Conservation (phyloP, 2,888 invertebrate genomes). For the Phoenoteleia sp. region DNA sequence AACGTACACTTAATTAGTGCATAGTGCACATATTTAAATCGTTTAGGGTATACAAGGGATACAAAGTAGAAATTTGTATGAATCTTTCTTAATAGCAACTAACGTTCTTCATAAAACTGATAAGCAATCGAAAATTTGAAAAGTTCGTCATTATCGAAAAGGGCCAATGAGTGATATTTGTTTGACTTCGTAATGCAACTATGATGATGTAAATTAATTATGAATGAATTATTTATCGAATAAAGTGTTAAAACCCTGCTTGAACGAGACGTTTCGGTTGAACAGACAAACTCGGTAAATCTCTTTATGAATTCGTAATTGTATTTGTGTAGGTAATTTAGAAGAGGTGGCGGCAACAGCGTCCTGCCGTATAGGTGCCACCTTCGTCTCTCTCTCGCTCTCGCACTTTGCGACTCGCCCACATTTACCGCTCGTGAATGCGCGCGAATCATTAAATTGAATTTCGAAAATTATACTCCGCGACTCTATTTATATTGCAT, state of each 20-base stretch:
- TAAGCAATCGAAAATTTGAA: too few species aligned
- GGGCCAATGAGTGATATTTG: constrained; percentile 22
- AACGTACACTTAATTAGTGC: too few species aligned
- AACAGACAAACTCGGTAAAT: constrained; percentile 67
- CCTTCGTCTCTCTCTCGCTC: constrained; percentile 45
- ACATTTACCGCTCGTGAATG: constrained; percentile 56
- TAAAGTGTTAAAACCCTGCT: constrained; percentile 60
- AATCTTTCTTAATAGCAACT: too few species aligned
- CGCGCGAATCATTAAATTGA: constrained; percentile 72
- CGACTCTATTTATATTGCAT: constrained; percentile 74
- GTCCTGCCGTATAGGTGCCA: constrained; percentile 56
- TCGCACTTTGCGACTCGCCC: constrained; percentile 43
- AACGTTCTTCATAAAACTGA: too few species aligned
- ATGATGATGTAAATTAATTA: constrained; percentile 64
- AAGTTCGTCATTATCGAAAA: too few species aligned
- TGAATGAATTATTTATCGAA: constrained; percentile 63
- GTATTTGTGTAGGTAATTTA: constrained; percentile 70
- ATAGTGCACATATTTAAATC: too few species aligned
- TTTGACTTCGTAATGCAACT: constrained; percentile 29
- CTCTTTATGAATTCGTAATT: constrained; percentile 71
- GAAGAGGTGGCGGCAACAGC: constrained; percentile 56
- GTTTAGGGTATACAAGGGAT: too few species aligned
- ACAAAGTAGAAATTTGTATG: too few species aligned
- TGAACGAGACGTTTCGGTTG: constrained; percentile 61
- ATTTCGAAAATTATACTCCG: constrained; percentile 74